Evolutionary conservation across 2,888 invertebrate genomes (phyloP).

Genomic region (Philereme transversata): DNA sequence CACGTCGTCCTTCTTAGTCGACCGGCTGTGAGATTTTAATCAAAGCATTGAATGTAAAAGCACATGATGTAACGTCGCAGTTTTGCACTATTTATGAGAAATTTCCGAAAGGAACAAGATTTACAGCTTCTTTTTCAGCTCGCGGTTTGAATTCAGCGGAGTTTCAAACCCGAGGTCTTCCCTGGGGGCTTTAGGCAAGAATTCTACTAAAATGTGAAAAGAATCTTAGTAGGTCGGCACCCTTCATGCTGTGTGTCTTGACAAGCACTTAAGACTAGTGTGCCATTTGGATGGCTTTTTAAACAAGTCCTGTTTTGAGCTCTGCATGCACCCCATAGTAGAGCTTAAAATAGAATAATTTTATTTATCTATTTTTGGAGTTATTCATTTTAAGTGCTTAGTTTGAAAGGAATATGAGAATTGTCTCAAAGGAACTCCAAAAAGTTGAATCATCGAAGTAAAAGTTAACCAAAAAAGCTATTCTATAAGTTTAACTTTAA

Average conservation of each 20-base stretch:
- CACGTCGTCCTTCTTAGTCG: background rate
- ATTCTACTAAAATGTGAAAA: constrained; percentile 29
- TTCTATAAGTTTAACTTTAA: background rate
- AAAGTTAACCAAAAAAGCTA: too few relatives aligned
- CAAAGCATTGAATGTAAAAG: constrained; percentile 4
- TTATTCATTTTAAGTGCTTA: background rate
- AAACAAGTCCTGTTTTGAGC: constrained; percentile 14
- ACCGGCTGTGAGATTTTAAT: constrained; percentile 5
- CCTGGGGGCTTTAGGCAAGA: constrained; percentile 27
- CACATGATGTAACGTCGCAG: constrained; percentile 1
- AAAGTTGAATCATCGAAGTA: too few relatives aligned
- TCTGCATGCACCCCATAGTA: constrained; percentile 7
- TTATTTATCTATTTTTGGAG: background rate
- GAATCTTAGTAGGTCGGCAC: constrained; percentile 28
- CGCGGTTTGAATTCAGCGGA: constrained; percentile 29
- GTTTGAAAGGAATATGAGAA: background rate
- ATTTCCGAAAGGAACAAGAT: constrained; percentile 19
- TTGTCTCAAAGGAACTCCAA: too few relatives aligned
- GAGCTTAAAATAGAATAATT: constrained; percentile 20
- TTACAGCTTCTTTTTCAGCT: constrained; percentile 26
- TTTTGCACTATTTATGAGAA: constrained; percentile 15
- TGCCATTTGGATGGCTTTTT: constrained; percentile 23
- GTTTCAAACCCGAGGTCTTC: constrained; percentile 28
- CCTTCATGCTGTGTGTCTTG: constrained; percentile 13
- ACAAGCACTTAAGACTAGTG: constrained; percentile 15